Evolutionary conservation across 2,888 invertebrate species (phyloP), one percentile per base, ranked within the genome.

Genomic region (Drosophila tanythrix): DNA sequence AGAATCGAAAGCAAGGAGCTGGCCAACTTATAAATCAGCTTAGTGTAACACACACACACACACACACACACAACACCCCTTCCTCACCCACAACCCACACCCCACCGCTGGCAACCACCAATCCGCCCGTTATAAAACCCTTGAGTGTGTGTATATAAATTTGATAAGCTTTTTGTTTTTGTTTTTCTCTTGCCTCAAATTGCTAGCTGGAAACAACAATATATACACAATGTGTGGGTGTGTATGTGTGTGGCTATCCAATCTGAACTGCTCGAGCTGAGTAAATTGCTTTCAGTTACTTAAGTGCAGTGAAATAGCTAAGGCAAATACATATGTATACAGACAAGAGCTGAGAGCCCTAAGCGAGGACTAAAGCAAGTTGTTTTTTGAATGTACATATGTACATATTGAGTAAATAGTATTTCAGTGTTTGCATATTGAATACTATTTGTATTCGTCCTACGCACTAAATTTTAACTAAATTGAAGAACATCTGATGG

Each of bases 151-250:
- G 65, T 70, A 76, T 77, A 70, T 74, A 74, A 73, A 77, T 82
- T 82, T 88, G 86, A 88, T 88, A 76, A 74, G 82, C 76, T 77
- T 88, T 81, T 81, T 61, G 77, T 63, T 82, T 76, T 58, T 58
- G 27, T 50, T 60, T n/a, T 29, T 15, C 35, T 55, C 7, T 43
- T 43, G 27, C 50, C 64, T 48, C 27, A 56, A 56, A 65, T 55
- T 66, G 68, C 51, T 52, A 43, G 48, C 40, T 62, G 50, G 38
- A 40, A 53, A 55, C 73, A 60, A 50, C 21, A 31, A 43, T 43
- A 56, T 57, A 18, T 8, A 38, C 3, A 40, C n/a, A 40, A n/a
- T 38, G 13, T 35, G 13, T 35, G 33, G 11, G 40, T 40, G 40
- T n/a, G 40, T 10, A 10, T 43, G 5, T 43, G 11, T 43, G 43